phyloP scores from a whole-genome alignment of 2,888 invertebrate species.

The Orchesella flavescens region DNA sequence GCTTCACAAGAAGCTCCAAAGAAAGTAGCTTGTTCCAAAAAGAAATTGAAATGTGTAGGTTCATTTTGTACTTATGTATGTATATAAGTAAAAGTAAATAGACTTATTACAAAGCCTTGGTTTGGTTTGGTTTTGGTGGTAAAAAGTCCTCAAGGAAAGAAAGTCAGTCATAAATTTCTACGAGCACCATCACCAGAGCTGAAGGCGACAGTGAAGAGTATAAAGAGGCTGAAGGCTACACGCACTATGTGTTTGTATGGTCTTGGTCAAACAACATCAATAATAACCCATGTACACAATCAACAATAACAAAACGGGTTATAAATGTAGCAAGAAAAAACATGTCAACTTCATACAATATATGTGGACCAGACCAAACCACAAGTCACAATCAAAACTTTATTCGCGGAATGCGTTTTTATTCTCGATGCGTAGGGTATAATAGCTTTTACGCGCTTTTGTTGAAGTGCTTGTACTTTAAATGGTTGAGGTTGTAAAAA shows the following conservation, averaged over 20 bases:
- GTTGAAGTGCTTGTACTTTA: too few species aligned
- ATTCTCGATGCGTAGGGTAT: neutral
- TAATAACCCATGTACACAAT: neutral
- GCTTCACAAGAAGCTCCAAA: neutral
- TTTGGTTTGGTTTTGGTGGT: neutral
- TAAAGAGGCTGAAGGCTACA: neutral
- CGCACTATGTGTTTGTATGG: neutral
- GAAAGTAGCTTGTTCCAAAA: neutral
- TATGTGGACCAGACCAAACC: neutral
- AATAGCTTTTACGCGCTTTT: neutral
- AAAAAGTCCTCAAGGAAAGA: neutral
- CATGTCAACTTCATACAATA: constrained; percentile 25
- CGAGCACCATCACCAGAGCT: neutral
- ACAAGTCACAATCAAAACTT: neutral
- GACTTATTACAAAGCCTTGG: too few species aligned
- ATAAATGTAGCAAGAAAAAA: constrained; percentile 37
- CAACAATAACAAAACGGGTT: constrained; percentile 11
- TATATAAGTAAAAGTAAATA: too few species aligned
- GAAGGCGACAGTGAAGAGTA: neutral
- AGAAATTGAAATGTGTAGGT: neutral
- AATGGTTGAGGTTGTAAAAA: neutral
- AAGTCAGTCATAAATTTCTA: neutral
- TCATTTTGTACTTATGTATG: neutral
- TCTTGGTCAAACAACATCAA: constrained; percentile 4
- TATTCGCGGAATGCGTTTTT: neutral